phyloP scores from a whole-genome alignment of 2,113 vertebrate genomes.

The Misgurnus anguillicaudatus region DNA sequence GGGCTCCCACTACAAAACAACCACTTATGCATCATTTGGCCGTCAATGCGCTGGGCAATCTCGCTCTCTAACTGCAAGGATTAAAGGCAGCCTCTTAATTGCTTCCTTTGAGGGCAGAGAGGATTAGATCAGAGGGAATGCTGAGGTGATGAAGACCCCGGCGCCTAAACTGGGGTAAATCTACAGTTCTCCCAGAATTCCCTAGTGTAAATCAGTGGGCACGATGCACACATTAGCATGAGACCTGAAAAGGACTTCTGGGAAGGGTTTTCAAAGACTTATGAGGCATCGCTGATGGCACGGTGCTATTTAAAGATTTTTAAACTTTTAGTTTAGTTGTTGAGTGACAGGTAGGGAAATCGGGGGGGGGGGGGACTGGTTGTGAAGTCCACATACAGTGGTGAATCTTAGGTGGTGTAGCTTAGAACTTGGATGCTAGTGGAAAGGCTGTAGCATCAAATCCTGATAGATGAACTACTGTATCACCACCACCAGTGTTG shows the following conservation, averaged over 20 bases:
- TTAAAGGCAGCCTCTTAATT: conserved; percentile 49
- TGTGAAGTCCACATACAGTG: too few species aligned
- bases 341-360: conserved; percentile 22
- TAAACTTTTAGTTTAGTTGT: conserved; percentile 8
- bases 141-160: conserved; percentile 39
- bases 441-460: too few species aligned
- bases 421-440: too few species aligned
- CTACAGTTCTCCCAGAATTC: conserved; percentile 43
- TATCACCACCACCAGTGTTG: too few species aligned
- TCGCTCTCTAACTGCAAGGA: conserved; percentile 39
- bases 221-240: conserved; percentile 27
- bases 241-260: conserved; percentile 35
- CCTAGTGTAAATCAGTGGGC: conserved; percentile 27
- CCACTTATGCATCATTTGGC: conserved; percentile 54
- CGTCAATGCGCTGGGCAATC: conserved; percentile 31
- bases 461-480: too few species aligned
- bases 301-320: conserved; percentile 17
- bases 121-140: conserved; percentile 45
- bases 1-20: conserved; percentile 46
- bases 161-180: conserved; percentile 26
- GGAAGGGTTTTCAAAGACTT: conserved; percentile 34
- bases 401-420: too few species aligned
- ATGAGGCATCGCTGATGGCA: conserved; percentile 14
- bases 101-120: conserved; percentile 50
- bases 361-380: conserved; percentile 4